These are phyloP conservation scores for Sitobion miscanthi DNA, from an alignment of 1,140 invertebrate species.

Conservation along the genomic window DNA sequence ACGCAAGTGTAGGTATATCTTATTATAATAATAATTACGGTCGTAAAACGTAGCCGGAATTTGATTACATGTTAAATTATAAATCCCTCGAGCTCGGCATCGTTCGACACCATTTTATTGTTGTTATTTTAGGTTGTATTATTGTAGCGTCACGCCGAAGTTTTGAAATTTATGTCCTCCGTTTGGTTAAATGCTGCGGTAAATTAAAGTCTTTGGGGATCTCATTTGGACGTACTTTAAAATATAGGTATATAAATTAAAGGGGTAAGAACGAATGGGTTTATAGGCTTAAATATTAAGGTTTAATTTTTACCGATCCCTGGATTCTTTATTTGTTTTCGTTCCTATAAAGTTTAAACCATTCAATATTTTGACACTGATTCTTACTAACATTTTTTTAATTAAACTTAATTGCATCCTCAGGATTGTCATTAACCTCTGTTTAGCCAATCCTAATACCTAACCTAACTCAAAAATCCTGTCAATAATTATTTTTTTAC, in stretches of 20 bases:
- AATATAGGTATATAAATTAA: constrained; percentile 11
- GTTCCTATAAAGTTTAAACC: too few relatives aligned
- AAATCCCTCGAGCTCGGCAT: background rate
- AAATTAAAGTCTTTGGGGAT: background rate
- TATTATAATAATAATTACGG: constrained; percentile 20
- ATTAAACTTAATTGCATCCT: background rate
- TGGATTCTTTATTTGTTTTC: background rate
- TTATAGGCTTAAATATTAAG: background rate
- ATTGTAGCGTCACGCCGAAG: background rate
- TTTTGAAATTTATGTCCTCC: background rate
- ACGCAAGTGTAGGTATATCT: background rate
- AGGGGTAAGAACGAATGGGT: background rate
- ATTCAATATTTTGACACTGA: background rate
- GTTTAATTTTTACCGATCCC: background rate
- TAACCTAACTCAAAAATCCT: background rate
- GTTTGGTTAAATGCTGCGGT: background rate
- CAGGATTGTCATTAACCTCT: background rate
- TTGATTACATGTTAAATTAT: background rate
- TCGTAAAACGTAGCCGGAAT: background rate
- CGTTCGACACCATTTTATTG: constrained; percentile 25
- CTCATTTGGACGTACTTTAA: background rate
- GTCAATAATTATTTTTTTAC: background rate
- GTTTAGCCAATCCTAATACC: background rate
- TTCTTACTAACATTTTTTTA: background rate
- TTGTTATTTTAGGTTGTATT: constrained; percentile 19